Percentiles rank a stretch among this genome's conserved stretches.
Conservation (phyloP, 2,888 invertebrate species). For the Leucophenga montana region DNA sequence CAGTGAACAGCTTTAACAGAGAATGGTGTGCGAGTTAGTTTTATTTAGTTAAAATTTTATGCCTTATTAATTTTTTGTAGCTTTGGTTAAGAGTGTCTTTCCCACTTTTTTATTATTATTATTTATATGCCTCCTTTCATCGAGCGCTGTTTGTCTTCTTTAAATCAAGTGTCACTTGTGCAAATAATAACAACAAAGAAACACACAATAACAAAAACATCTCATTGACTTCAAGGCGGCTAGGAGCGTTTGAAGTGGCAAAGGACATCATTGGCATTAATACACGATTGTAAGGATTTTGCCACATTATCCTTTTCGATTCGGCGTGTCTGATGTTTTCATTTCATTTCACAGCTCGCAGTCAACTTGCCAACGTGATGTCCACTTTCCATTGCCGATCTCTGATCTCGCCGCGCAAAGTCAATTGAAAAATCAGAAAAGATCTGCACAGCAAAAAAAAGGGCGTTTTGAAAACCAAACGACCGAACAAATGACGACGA, state of each 20-base stretch:
- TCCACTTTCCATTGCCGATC: constrained; percentile 13
- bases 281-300: constrained; percentile 62
- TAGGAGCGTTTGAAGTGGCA: constrained; percentile 55
- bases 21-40: too few relatives aligned
- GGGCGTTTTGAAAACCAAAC: constrained; percentile 36
- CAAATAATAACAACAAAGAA: not conserved
- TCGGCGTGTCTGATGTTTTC: constrained; percentile 46
- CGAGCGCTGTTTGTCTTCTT: too few relatives aligned
- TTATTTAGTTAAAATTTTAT: not conserved
- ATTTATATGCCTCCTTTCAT: too few relatives aligned
- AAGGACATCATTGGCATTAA: constrained; percentile 48
- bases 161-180: constrained; percentile 14
- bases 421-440: constrained; percentile 46
- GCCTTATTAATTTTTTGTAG: too few relatives aligned
- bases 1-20: too few relatives aligned
- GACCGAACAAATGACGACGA: constrained; percentile 14
- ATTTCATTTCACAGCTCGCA: constrained; percentile 31
- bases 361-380: not conserved
- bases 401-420: constrained; percentile 52
- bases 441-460: constrained; percentile 6
- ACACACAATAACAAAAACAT: constrained; percentile 52
- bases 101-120: too few relatives aligned
- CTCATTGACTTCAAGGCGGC: constrained; percentile 34
- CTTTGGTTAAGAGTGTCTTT: too few relatives aligned
- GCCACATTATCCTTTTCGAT: constrained; percentile 66